phyloP scores from a whole-genome alignment of 2,113 vertebrate genomes.

The Morphnarchus princeps region DNA sequence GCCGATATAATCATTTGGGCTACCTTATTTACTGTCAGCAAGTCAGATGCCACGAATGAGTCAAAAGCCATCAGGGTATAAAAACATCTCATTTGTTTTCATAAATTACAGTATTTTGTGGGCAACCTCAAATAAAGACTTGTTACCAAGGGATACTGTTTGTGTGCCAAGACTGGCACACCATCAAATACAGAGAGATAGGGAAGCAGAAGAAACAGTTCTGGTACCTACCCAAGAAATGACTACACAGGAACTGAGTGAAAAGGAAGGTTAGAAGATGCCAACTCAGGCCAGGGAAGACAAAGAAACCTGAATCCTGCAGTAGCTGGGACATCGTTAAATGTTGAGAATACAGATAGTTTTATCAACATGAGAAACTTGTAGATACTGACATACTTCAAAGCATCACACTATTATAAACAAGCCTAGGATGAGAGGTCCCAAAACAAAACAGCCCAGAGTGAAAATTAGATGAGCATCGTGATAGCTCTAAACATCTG shows the following conservation, averaged over 20 bases:
- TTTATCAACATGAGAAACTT: not conserved
- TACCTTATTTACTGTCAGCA: constrained; percentile 33
- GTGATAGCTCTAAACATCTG: not conserved
- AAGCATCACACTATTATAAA: not conserved
- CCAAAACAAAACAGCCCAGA: not conserved
- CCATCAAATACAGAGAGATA: constrained; percentile 57
- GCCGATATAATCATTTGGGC: not conserved
- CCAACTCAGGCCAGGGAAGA: constrained; percentile 1
- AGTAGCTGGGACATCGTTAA: not conserved
- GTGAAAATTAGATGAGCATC: not conserved
- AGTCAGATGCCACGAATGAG: constrained; percentile 48
- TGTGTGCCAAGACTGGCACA: constrained; percentile 63
- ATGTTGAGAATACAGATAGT: not conserved
- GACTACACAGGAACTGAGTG: constrained; percentile 63
- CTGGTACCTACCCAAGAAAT: constrained; percentile 67
- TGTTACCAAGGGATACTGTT: constrained; percentile 61
- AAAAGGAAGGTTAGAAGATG: constrained; percentile 31
- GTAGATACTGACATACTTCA: not conserved
- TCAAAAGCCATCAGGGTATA: constrained; percentile 51
- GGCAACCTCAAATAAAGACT: constrained; percentile 61
- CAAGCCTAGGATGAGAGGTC: not conserved
- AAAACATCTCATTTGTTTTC: constrained; percentile 64
- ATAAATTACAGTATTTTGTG: constrained; percentile 66
- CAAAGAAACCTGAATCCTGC: constrained; percentile 6
- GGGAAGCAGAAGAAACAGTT: constrained; percentile 46